A percentile compares a stretch with the other conserved stretches of the same genome.
phyloP scores from a whole-genome alignment of 2,797 vertebrate genomes.

The Meda fulgida region DNA sequence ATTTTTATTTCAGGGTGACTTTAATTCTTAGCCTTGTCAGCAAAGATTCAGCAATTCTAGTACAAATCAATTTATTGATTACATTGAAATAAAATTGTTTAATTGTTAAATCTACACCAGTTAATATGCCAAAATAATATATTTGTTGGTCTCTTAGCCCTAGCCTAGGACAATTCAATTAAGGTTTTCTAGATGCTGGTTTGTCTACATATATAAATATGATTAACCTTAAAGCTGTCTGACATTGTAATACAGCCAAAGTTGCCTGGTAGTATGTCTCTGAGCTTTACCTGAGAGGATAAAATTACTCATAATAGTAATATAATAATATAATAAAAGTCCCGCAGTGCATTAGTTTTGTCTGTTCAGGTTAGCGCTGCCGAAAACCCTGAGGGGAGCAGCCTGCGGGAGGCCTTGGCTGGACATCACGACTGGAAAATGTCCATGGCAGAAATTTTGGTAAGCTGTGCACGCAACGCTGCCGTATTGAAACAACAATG shows the following conservation, averaged over 20 bases:
- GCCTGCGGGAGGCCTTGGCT: conserved; percentile 40
- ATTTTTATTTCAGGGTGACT: too few relatives aligned
- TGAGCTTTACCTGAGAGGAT: background rate
- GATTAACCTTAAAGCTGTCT: background rate
- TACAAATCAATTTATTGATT: background rate
- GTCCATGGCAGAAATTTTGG: conserved; percentile 14
- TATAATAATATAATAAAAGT: conserved; percentile 31
- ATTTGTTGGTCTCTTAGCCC: background rate
- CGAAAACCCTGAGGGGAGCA: conserved; percentile 18
- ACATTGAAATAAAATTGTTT: too few relatives aligned
- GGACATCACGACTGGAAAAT: conserved; percentile 25
- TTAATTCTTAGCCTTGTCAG: background rate
- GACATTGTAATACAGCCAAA: background rate
- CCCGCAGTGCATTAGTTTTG: background rate
- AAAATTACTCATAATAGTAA: too few relatives aligned
- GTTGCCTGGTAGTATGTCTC: background rate
- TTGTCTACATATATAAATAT: background rate
- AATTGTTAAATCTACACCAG: background rate
- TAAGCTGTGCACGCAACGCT: conserved; percentile 19
- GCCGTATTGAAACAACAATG: conserved; percentile 40
- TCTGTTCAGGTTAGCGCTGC: background rate
- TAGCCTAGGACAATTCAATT: background rate
- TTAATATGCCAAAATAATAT: background rate
- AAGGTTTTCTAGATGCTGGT: background rate
- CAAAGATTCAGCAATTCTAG: background rate